A percentile compares a stretch with the other conserved stretches of the same genome.
Evolutionary conservation across 2,797 vertebrate genomes (phyloP).

Genomic region (Phrynocephalus forsythii): DNA sequence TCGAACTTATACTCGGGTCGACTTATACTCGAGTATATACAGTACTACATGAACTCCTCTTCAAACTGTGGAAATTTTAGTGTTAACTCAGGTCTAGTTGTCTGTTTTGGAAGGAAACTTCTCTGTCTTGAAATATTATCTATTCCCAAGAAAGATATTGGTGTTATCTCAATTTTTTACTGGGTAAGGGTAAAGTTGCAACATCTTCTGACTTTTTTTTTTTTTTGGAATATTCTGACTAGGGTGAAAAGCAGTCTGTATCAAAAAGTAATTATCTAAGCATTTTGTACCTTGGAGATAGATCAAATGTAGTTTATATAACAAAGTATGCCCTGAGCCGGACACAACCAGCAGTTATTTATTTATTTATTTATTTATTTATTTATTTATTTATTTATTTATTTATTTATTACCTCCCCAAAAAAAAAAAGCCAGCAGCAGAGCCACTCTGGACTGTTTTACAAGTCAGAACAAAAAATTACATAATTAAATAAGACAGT

Average conservation of each 20-base stretch:
- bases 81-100: neutral
- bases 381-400: too few relatives aligned
- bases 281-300: neutral
- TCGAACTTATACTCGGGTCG: too few relatives aligned
- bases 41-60: neutral
- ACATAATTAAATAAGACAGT: too few relatives aligned
- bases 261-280: neutral
- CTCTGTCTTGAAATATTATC: neutral
- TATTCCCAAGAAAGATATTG: neutral
- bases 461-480: too few relatives aligned
- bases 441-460: too few relatives aligned
- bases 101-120: neutral
- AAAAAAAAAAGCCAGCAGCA: too few relatives aligned
- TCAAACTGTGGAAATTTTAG: neutral
- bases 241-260: neutral
- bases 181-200: neutral
- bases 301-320: neutral
- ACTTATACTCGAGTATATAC: too few relatives aligned
- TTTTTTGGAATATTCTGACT: neutral
- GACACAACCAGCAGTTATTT: neutral
- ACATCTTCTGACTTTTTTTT: neutral
- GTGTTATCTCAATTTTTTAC: neutral
- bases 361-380: too few relatives aligned
- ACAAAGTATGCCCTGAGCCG: neutral
- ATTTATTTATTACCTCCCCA: too few relatives aligned